These are phyloP conservation scores for Tupaia chinensis DNA, from an alignment of 2,113 vertebrate species.

Conservation along the genomic window DNA sequence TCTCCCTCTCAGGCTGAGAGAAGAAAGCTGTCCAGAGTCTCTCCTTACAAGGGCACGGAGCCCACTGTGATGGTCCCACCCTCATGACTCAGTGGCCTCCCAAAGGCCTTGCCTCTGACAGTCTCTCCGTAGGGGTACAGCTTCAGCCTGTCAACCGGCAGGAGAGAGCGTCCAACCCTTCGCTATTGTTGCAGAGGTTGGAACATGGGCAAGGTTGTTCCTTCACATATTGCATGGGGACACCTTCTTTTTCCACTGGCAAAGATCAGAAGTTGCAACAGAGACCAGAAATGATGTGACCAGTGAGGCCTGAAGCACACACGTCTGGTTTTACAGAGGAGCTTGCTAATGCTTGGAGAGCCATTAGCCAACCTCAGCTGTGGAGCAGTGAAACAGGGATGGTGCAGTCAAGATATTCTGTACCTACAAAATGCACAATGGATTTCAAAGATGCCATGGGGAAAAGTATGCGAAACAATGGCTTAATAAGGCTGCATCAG, in stretches of 20 bases:
- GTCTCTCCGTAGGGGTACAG: rapidly evolving
- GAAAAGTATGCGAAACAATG: rapidly evolving
- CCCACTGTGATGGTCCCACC: rapidly evolving
- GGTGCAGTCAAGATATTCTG: rapidly evolving
- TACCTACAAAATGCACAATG: rapidly evolving
- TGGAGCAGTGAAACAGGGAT: too few relatives aligned
- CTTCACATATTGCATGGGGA: rapidly evolving
- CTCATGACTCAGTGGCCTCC: background rate
- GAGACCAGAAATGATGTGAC: rapidly evolving
- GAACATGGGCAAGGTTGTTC: rapidly evolving
- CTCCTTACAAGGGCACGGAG: rapidly evolving
- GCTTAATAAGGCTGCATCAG: background rate
- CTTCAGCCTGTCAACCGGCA: too few relatives aligned
- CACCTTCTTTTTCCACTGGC: rapidly evolving
- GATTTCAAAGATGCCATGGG: rapidly evolving
- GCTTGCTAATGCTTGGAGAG: background rate
- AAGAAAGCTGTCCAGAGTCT: rapidly evolving
- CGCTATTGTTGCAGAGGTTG: rapidly evolving
- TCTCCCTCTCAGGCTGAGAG: too few relatives aligned
- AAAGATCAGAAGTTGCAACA: rapidly evolving
- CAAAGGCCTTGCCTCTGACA: rapidly evolving
- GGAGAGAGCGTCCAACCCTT: rapidly evolving
- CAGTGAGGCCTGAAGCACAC: rapidly evolving
- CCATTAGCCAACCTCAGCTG: rapidly evolving
- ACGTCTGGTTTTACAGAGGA: rapidly evolving